Percentiles rank a stretch among this genome's conserved stretches.
Conservation (phyloP, 2,113 vertebrate species). For the Macrotis lagotis region DNA sequence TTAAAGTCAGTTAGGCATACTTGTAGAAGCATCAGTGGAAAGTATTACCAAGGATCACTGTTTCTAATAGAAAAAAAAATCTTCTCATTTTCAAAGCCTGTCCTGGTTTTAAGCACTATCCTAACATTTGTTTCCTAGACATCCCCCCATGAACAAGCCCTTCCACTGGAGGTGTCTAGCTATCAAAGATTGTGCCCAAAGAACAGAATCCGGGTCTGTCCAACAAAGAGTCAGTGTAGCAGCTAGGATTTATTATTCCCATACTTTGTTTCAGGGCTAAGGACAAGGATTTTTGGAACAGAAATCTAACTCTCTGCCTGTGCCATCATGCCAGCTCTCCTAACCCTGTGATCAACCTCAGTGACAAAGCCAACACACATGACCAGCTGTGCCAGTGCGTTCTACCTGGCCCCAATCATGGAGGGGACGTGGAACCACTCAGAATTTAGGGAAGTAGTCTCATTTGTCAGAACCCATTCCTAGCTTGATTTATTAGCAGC, state of each 20-base stretch:
- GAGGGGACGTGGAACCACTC: neutral
- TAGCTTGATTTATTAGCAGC: neutral
- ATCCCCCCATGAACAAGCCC: neutral
- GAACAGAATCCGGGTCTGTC: neutral
- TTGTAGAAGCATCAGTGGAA: neutral
- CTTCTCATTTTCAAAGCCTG: neutral
- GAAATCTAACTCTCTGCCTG: neutral
- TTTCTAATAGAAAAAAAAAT: neutral
- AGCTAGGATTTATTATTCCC: neutral
- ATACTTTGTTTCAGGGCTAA: neutral
- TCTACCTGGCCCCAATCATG: neutral
- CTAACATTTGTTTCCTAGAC: neutral
- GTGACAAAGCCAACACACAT: neutral
- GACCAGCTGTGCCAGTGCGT: neutral
- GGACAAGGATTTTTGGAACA: neutral
- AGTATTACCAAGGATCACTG: neutral
- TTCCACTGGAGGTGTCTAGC: neutral
- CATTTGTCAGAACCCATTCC: neutral
- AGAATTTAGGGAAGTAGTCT: neutral
- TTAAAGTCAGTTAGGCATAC: neutral
- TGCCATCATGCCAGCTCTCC: neutral
- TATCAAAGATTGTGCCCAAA: neutral
- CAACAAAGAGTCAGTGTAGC: neutral
- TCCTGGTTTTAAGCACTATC: neutral
- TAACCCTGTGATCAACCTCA: neutral